Evolutionary conservation across 2,888 invertebrate species (phyloP).

Genomic region (Stenotaenia linearis): DNA sequence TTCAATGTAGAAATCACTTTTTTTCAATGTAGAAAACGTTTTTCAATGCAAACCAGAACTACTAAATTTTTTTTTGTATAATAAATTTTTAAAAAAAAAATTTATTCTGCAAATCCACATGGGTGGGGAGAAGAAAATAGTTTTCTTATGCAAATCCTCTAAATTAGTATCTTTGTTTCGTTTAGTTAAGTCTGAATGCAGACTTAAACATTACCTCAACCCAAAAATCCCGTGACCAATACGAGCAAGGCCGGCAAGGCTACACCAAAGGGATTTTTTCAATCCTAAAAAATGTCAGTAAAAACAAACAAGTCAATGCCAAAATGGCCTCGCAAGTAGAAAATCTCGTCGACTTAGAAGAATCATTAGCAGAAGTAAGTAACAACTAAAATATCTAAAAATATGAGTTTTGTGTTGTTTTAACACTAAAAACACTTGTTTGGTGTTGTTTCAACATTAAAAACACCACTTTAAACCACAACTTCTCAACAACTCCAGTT

Average conservation of each 20-base stretch:
- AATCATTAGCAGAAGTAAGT: background rate
- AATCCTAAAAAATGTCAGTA: background rate
- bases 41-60: too few relatives aligned
- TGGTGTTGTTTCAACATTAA: too few relatives aligned
- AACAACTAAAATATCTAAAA: background rate
- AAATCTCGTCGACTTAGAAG: background rate
- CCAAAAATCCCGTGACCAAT: background rate
- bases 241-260: background rate
- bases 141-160: too few relatives aligned
- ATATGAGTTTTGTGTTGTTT: too few relatives aligned
- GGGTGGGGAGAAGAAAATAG: too few relatives aligned
- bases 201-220: background rate
- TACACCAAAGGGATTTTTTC: background rate
- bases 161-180: too few relatives aligned
- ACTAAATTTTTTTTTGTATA: too few relatives aligned
- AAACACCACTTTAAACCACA: too few relatives aligned
- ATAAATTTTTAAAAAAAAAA: too few relatives aligned
- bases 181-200: background rate
- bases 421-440: background rate
- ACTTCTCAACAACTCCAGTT: background rate
- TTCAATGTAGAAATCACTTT: too few relatives aligned
- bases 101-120: too few relatives aligned
- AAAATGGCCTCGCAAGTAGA: background rate
- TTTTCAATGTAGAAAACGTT: too few relatives aligned
- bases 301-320: background rate